These are phyloP conservation scores for Halocynthia roretzi DNA, from an alignment of 23 tunicate species.

Conservation along the genomic window DNA sequence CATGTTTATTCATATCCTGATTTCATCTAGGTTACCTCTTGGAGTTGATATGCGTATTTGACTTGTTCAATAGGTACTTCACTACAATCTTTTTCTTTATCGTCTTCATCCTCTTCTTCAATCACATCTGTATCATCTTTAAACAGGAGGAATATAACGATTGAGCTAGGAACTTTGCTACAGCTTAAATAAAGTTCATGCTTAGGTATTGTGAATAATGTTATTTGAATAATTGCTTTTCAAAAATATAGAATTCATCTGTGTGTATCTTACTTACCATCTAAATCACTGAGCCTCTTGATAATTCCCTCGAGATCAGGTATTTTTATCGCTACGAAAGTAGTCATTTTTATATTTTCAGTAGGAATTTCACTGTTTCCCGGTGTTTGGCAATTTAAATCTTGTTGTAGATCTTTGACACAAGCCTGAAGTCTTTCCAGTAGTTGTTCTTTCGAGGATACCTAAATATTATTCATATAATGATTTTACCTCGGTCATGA, in stretches of 20 bases:
- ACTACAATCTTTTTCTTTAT: background rate
- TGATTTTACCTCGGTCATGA: too few relatives aligned
- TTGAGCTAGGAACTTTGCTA: too few relatives aligned
- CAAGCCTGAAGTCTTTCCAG: slow-evolving; percentile 12
- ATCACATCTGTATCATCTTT: slow-evolving; percentile 11
- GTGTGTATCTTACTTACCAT: too few relatives aligned
- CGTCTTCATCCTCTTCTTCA: slow-evolving; percentile 31
- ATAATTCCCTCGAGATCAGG: too few relatives aligned
- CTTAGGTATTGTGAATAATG: too few relatives aligned
- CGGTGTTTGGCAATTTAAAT: background rate
- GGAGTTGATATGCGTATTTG: slow-evolving; percentile 77
- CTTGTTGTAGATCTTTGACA: slow-evolving; percentile 12
- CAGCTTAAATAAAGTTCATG: too few relatives aligned
- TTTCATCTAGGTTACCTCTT: slow-evolving; percentile 34
- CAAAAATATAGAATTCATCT: too few relatives aligned
- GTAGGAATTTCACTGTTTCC: background rate
- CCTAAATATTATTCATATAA: slow-evolving; percentile 12
- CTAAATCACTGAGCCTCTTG: too few relatives aligned
- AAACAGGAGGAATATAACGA: too few relatives aligned
- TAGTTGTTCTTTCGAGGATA: slow-evolving; percentile 52
- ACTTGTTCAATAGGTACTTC: slow-evolving; percentile 54
- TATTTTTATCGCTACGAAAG: background rate
- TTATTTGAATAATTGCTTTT: too few relatives aligned
- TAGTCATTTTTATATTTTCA: background rate
- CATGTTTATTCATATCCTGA: too few relatives aligned